Percentiles rank a stretch among this genome's conserved stretches.
Evolutionary conservation across 2,113 vertebrate genomes (phyloP).

Genomic region (Larimichthys crocea): DNA sequence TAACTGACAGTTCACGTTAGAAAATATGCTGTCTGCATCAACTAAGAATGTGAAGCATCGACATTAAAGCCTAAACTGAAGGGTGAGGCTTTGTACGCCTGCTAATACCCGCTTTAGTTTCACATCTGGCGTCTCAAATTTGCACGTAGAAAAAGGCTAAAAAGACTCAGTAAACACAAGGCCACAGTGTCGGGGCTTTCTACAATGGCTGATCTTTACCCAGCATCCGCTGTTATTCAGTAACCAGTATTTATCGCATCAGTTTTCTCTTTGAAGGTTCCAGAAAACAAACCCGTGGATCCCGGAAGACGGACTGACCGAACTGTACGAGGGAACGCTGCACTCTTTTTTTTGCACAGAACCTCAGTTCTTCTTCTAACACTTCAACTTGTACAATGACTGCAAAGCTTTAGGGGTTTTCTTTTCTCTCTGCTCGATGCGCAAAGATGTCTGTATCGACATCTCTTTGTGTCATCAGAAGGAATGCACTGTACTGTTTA

Average conservation of each 20-base stretch:
- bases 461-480: conserved; percentile 60
- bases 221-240: not conserved
- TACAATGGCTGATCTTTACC: not conserved
- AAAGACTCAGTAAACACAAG: not conserved
- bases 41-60: not conserved
- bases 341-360: conserved; percentile 74
- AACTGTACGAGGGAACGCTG: conserved; percentile 56
- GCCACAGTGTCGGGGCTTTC: not conserved
- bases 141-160: not conserved
- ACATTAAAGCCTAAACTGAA: not conserved
- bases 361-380: conserved; percentile 57
- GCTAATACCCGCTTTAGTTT: too few species aligned
- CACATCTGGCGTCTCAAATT: too few species aligned
- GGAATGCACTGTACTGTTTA: conserved; percentile 47
- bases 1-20: too few species aligned
- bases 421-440: conserved; percentile 42
- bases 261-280: not conserved
- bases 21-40: too few species aligned
- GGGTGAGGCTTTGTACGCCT: too few species aligned
- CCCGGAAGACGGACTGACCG: conserved; percentile 3
- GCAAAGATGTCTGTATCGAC: conserved; percentile 32
- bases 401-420: conserved; percentile 19
- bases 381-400: conserved; percentile 34
- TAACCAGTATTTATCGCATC: not conserved
- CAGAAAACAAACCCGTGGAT: conserved; percentile 32